These are phyloP conservation scores for Xerus inauris DNA, from an alignment of 2,113 vertebrate genomes.

Conservation along the genomic window DNA sequence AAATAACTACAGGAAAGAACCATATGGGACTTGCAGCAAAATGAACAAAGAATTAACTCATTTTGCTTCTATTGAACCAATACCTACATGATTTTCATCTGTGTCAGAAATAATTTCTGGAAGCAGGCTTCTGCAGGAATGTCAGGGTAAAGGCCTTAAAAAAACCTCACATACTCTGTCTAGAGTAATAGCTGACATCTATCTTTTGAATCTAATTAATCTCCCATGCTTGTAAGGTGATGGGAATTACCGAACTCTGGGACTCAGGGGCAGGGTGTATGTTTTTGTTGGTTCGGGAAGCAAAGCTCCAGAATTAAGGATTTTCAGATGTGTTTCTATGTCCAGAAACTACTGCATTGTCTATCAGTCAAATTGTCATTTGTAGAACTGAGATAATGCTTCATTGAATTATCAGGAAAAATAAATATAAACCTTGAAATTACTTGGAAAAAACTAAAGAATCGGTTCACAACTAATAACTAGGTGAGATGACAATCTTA, in stretches of 20 bases:
- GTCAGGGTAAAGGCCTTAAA: background rate
- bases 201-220: background rate
- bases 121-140: background rate
- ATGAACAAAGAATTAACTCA: background rate
- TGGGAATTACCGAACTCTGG: background rate
- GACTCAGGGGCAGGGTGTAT: background rate
- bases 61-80: background rate
- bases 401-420: background rate
- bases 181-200: background rate
- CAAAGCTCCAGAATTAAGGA: background rate
- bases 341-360: background rate
- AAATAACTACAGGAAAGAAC: background rate
- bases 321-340: background rate
- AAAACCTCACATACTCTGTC: background rate
- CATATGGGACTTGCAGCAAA: background rate
- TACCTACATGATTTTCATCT: background rate
- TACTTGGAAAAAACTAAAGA: background rate
- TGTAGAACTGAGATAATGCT: background rate
- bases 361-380: background rate
- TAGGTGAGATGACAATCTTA: background rate
- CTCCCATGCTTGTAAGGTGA: background rate
- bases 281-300: background rate
- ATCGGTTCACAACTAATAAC: background rate
- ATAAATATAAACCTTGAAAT: background rate
- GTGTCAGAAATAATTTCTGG: slow-evolving; percentile 1